Conservation (phyloP, 2,797 vertebrate species). For the Tolypeutes matacus region DNA sequence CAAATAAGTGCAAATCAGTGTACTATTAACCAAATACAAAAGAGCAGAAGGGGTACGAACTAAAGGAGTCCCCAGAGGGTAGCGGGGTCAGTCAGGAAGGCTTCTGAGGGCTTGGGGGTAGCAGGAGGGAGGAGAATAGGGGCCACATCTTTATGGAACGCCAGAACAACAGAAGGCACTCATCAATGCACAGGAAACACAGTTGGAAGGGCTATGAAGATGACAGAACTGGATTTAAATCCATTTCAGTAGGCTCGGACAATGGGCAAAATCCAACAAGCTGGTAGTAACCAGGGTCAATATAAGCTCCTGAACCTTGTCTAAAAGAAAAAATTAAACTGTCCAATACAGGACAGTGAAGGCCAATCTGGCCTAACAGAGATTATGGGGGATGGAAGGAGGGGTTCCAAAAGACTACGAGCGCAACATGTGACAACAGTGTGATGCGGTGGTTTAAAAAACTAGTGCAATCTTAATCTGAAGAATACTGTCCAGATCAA, state of each 20-base stretch:
- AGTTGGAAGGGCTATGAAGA: not conserved
- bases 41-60: not conserved
- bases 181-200: not conserved
- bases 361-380: not conserved
- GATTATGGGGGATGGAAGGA: not conserved
- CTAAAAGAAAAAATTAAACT: slow-evolving; percentile 39
- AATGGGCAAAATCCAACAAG: not conserved
- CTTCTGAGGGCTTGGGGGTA: not conserved
- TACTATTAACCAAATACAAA: slow-evolving; percentile 59
- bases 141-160: not conserved
- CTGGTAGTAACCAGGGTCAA: not conserved
- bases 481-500: slow-evolving; percentile 68
- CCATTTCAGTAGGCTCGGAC: not conserved
- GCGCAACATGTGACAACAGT: slow-evolving; percentile 19
- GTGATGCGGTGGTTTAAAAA: not conserved
- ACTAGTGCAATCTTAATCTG: slow-evolving; percentile 51
- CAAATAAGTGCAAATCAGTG: slow-evolving; percentile 42
- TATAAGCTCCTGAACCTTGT: not conserved
- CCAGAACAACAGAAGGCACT: not conserved
- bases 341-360: not conserved
- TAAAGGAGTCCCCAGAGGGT: not conserved
- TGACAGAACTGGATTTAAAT: not conserved
- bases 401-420: slow-evolving; percentile 56
- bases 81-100: not conserved
- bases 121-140: not conserved